A percentile compares a stretch with the other conserved stretches of the same genome.
Conservation (phyloP, 1,140 invertebrate genomes). For the Camponotus vicinus region DNA sequence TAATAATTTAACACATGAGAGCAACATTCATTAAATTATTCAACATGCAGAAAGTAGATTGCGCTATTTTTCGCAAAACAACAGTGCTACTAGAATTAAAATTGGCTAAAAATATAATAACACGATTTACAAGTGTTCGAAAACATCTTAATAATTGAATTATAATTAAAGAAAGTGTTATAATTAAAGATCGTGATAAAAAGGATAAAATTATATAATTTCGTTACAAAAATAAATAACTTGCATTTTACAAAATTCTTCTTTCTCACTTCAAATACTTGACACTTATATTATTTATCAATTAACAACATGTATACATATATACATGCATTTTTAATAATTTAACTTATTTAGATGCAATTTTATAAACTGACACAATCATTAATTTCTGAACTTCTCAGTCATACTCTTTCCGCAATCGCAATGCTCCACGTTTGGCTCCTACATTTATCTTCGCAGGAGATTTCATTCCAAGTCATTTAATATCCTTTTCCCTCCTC, state of each 20-base stretch:
- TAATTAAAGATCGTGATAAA: neutral
- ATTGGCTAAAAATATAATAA: neutral
- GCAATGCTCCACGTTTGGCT: neutral
- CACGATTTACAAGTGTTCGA: neutral
- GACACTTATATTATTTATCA: neutral
- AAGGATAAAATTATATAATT: neutral
- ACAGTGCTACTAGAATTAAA: neutral
- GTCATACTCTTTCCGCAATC: neutral
- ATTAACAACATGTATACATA: neutral
- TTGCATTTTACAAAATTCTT: neutral
- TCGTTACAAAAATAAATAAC: neutral
- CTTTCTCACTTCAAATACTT: neutral
- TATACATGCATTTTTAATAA: neutral
- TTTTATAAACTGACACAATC: neutral
- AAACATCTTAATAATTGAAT: neutral
- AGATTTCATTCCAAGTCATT: conserved; percentile 38
- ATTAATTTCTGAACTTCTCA: neutral
- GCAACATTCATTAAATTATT: conserved; percentile 35
- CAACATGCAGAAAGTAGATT: conserved; percentile 51
- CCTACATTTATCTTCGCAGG: neutral
- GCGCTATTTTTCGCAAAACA: conserved; percentile 11
- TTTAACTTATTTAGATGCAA: neutral
- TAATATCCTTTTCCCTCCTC: conserved; percentile 21
- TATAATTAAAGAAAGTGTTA: neutral
- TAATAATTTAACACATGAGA: conserved; percentile 37